A percentile compares a stretch with the other conserved stretches of the same genome.
These are phyloP conservation scores for Myripristis jacobus DNA, from an alignment of 2,797 vertebrate genomes.

Conservation along the genomic window DNA sequence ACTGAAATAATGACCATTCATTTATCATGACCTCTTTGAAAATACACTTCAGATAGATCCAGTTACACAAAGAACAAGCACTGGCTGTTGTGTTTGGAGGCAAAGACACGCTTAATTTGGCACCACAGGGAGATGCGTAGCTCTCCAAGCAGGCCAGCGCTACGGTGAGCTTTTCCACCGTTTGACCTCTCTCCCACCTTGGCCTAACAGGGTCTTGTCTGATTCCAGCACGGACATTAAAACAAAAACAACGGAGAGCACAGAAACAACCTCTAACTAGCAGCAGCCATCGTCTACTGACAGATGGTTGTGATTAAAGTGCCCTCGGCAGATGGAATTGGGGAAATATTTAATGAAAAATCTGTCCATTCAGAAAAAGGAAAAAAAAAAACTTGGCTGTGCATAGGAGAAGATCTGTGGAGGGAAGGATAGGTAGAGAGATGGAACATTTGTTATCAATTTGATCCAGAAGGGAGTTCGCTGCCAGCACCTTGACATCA, in stretches of 20 bases:
- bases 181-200: slow-evolving; percentile 62
- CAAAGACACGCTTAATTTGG: slow-evolving; percentile 19
- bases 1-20: slow-evolving; percentile 17
- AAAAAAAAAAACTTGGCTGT: slow-evolving; percentile 32
- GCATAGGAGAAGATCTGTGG: slow-evolving; percentile 41
- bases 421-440: slow-evolving; percentile 49
- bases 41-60: slow-evolving; percentile 21
- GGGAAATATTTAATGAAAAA: slow-evolving; percentile 71
- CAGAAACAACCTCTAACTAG: slow-evolving; percentile 45
- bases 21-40: slow-evolving; percentile 22
- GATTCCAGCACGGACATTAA: slow-evolving; percentile 63
- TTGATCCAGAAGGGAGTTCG: slow-evolving; percentile 57
- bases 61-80: slow-evolving; percentile 1
- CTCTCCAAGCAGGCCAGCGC: slow-evolving; percentile 14
- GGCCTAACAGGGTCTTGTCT: slow-evolving; percentile 53
- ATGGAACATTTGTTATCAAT: slow-evolving; percentile 78
- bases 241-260: slow-evolving; percentile 61
- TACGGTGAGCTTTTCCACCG: slow-evolving; percentile 22
- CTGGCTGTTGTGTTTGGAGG: slow-evolving; percentile 34
- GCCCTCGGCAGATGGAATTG: slow-evolving; percentile 51
- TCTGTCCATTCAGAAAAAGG: slow-evolving; percentile 62
- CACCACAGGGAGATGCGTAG: slow-evolving; percentile 20
- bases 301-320: slow-evolving; percentile 79
- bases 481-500: slow-evolving; percentile 72
- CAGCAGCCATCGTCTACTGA: slow-evolving; percentile 43